These are phyloP conservation scores for Mesocentrotus franciscanus DNA, from an alignment of 53 echinoderm and acorn worm species.

Conservation along the genomic window DNA sequence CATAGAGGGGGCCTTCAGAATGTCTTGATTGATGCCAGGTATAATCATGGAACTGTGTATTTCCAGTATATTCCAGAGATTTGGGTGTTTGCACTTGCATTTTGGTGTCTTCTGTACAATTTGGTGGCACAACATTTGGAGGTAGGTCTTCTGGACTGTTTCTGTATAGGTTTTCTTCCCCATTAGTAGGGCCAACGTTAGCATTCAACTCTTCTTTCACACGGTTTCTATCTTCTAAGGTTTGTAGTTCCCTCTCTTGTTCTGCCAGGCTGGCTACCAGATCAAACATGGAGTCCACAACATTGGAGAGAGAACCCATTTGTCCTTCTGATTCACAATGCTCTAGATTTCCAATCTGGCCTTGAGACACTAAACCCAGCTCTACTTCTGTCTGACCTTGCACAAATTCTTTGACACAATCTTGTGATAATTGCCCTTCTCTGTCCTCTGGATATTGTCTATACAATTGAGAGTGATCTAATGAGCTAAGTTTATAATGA, in stretches of 20 bases:
- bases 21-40: background rate
- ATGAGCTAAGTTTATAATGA: background rate
- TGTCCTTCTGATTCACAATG: background rate
- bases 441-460: background rate
- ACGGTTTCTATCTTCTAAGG: background rate
- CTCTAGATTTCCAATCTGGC: background rate
- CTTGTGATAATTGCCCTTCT: background rate
- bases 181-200: background rate
- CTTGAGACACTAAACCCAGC: background rate
- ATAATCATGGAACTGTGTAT: background rate
- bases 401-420: background rate
- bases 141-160: background rate
- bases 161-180: background rate
- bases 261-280: conserved; percentile 62
- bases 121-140: background rate
- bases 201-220: background rate
- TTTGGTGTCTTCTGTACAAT: background rate
- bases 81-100: background rate
- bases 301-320: background rate
- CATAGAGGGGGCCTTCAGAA: background rate
- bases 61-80: background rate
- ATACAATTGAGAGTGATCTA: background rate
- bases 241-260: conserved; percentile 50
- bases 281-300: conserved; percentile 58
- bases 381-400: background rate